Base-by-base conservation (phyloP, 2,797 vertebrate genomes). In the Lithobates sylvaticus region DNA sequence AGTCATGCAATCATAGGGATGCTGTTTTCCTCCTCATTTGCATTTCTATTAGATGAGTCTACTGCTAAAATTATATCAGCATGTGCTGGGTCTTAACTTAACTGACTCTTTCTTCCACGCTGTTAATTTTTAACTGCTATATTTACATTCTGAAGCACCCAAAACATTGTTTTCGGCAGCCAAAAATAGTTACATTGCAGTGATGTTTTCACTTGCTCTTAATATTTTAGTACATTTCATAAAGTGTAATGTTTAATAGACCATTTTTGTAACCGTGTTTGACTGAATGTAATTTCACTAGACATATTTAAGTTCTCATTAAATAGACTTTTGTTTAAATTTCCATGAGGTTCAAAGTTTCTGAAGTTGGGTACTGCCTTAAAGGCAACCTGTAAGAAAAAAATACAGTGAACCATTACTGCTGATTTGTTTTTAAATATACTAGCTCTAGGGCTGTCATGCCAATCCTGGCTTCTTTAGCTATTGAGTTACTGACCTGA, bases 41-140 rank as follows among this genome's bases (percentile, higher is more conserved):
- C 81, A 83, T 83, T 67, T 83, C 81, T 83, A 83, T 83, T 76
- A 67, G 73, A 67, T 83, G 72, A 83, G 42, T 64, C 27, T 74
- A 69, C 34, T 2, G 71, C 72, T 76, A 83, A 76, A 83, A 83
- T 83, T 68, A 68, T 65, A 83, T 83, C 73, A 84, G 54, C 81
- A 83, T 83, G 88, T 87, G 71, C 87, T 75, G 54, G 15, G 78
- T 82, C 77, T 69, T 21, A 76, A 84, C 50, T 76, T 68, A 68
- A 39, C 73, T 6, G 73, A 76, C 16, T 76, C 67, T 76, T 36
- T 76, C 65, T 76, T 76, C 32, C 39, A 67, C 39, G 12, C 26
- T 8, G 64, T 72, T 65, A 82, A 64, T 54, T 75, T 75, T 75
- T 75, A 83, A 39, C 64, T 69, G 34, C 0, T 69, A 47, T 84